phyloP scores from a whole-genome alignment of 2,888 invertebrate genomes.

The Aleiodes leptofemur region DNA sequence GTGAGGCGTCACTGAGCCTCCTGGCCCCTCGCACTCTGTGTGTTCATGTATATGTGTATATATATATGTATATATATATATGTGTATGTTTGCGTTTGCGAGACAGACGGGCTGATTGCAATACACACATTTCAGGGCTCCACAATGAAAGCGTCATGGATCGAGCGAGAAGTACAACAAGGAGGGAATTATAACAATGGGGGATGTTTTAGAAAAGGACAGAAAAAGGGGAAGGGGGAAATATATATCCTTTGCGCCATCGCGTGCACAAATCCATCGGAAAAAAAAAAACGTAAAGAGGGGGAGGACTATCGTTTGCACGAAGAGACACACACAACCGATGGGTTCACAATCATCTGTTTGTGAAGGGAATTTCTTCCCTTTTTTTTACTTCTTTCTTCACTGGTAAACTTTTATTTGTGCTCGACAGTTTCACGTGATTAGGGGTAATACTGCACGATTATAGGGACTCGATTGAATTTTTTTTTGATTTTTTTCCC shows the following conservation, averaged over 20 bases:
- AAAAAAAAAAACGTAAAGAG: slow-evolving; percentile 28
- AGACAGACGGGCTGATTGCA: slow-evolving; percentile 57
- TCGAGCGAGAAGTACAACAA: slow-evolving; percentile 20
- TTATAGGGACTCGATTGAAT: no score
- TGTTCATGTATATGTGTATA: no score
- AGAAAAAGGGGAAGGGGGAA: neutral
- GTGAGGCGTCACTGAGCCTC: slow-evolving; percentile 53
- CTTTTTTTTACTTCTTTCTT: neutral
- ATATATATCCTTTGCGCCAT: slow-evolving; percentile 48
- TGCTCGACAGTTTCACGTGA: no score
- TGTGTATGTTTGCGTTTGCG: slow-evolving; percentile 29
- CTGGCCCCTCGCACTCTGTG: slow-evolving; percentile 19
- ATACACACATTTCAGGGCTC: slow-evolving; percentile 14
- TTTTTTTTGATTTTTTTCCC: no score
- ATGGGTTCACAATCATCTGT: slow-evolving; percentile 23
- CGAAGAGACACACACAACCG: slow-evolving; percentile 43
- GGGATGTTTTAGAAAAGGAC: slow-evolving; percentile 41
- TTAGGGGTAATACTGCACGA: no score
- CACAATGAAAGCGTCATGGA: slow-evolving; percentile 43
- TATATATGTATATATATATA: no score
- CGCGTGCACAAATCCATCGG: slow-evolving; percentile 56
- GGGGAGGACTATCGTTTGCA: slow-evolving; percentile 53
- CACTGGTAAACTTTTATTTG: neutral
- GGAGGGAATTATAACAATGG: slow-evolving; percentile 37
- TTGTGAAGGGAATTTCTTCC: neutral